Evolutionary conservation across 92 coral and sea anemone genomes (phyloP), one percentile per base, ranked within the genome.

Genomic region (Meandrina meandrites): DNA sequence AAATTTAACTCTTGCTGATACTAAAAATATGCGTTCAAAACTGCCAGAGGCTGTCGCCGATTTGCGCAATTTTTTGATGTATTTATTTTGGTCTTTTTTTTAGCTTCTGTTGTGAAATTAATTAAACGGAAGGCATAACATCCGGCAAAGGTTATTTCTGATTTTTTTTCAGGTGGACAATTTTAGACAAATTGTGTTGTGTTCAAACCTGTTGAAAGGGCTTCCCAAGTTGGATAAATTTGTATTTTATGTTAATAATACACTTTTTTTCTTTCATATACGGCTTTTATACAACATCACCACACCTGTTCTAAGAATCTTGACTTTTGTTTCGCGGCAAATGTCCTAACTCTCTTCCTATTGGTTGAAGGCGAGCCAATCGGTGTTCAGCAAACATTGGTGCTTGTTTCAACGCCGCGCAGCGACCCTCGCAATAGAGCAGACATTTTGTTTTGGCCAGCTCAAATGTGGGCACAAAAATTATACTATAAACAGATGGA

Each of bases 371-470:
- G n/a, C 60, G 67, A 58, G 17, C 94, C 94, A 92, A 92, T 92
- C 79, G 82, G 73, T n/a, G 78, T 17, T 74, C 53, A 89, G 88
- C 94, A 92, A 92, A 92, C 94, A 92, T 80, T 85, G 92, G 87
- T 85, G 82, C 89, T 76, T 76, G 90, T 92, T 89, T 82, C 90
- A 90, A 86, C 89, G 92, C 94, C 48, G 82, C 81, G 76, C 88
- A 57, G 88, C 88, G 88, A 85, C 47, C 75, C 76, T 77, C 75
- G 76, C 88, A 64, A 60, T 24, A 85, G 77, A 85, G 87, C 81
- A 85, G 88, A 85, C 88, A 85, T 85, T 85, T 85, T 85, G 88
- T 85, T 85, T 85, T 85, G 88, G 77, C 81, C 88, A 77, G 75
- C 82, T 45, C 48, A 64, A 85, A 85, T 85, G 88, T 37, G 81